Conservation (phyloP, 1,140 invertebrate species). For the Heliconius hewitsoni region DNA sequence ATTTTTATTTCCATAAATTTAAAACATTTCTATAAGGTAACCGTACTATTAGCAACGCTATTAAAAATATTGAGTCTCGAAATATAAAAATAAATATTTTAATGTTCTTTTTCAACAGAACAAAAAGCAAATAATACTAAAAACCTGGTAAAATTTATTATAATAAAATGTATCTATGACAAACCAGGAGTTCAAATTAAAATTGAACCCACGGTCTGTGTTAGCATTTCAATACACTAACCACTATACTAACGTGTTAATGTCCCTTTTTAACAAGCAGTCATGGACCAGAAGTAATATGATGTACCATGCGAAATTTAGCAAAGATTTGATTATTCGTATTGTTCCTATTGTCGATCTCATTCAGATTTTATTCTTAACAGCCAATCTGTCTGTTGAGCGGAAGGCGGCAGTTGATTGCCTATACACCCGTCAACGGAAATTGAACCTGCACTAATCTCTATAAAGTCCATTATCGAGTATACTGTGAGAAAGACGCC, state of each 20-base stretch:
- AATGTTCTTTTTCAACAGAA: too few relatives aligned
- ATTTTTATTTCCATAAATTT: too few relatives aligned
- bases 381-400: slow-evolving; percentile 36
- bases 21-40: too few relatives aligned
- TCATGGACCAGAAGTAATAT: neutral
- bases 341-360: neutral
- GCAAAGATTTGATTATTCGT: neutral
- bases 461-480: slow-evolving; percentile 37
- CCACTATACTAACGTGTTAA: neutral
- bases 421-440: slow-evolving; percentile 13
- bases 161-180: too few relatives aligned
- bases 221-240: too few relatives aligned
- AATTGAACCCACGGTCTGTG: neutral
- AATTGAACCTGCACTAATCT: neutral
- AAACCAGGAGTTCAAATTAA: neutral
- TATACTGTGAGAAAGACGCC: slow-evolving; percentile 10
- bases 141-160: too few relatives aligned
- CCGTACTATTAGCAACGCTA: too few relatives aligned
- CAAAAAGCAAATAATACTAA: too few relatives aligned
- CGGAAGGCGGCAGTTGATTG: slow-evolving; percentile 48
- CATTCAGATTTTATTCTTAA: slow-evolving; percentile 30
- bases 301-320: neutral
- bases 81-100: too few relatives aligned
- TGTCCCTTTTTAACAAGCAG: too few relatives aligned
- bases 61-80: too few relatives aligned